These are phyloP conservation scores for Bos indicus DNA, from an alignment of 2,113 vertebrate genomes.

Conservation along the genomic window DNA sequence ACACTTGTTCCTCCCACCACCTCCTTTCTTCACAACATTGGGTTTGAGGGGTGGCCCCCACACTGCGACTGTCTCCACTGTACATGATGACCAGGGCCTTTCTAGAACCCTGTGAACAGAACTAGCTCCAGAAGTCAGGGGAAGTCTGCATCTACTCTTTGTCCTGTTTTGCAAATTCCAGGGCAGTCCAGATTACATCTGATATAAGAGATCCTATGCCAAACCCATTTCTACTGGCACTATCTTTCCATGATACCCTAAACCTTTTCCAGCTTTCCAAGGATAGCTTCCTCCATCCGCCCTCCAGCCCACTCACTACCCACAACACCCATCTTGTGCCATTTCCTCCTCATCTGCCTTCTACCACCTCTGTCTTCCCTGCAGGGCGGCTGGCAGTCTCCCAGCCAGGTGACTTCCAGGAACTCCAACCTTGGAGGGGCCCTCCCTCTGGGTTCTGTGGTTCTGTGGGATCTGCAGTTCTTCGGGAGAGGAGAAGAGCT, in stretches of 20 bases:
- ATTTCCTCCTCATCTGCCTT: not conserved
- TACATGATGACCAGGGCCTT: not conserved
- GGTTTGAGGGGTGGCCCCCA: no score
- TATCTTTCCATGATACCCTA: not conserved
- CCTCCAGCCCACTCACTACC: no score
- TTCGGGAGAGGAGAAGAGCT: not conserved
- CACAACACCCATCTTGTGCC: not conserved
- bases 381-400: fast-evolving
- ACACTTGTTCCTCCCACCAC: fast-evolving
- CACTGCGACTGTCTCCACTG: not conserved
- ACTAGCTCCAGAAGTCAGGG: not conserved
- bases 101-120: not conserved
- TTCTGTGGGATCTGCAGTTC: not conserved
- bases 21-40: not conserved
- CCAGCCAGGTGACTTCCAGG: not conserved
- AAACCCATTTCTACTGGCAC: not conserved
- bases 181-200: not conserved
- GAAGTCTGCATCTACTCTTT: not conserved
- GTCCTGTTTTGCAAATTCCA: not conserved
- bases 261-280: not conserved
- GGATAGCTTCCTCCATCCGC: not conserved
- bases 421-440: not conserved
- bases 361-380: not conserved
- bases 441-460: not conserved
- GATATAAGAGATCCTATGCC: not conserved